Evolutionary conservation across 2,113 vertebrate species (phyloP).

Genomic region (Sebastes fasciatus): DNA sequence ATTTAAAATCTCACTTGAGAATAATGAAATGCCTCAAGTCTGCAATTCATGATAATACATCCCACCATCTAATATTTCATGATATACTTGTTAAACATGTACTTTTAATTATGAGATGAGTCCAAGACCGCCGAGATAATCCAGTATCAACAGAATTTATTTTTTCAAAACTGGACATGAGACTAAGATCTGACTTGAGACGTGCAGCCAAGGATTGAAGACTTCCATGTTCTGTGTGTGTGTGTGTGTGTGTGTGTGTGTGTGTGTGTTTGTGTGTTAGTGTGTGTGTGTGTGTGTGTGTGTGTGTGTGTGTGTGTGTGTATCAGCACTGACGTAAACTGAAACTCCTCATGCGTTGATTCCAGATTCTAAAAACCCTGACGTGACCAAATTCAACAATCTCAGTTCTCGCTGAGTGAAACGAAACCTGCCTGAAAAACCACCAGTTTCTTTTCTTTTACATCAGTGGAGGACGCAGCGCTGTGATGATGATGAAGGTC

Average conservation of each 20-base stretch:
- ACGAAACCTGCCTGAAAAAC: constrained; percentile 4
- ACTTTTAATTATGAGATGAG: not conserved
- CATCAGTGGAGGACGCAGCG: too few species aligned
- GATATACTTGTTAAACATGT: not conserved
- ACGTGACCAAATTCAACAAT: not conserved
- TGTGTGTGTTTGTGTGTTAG: not conserved
- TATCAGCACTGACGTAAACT: not conserved
- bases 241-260: not conserved
- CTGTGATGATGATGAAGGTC: not conserved
- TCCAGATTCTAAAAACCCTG: not conserved
- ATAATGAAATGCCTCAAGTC: not conserved
- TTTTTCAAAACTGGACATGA: too few species aligned
- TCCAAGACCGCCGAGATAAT: not conserved
- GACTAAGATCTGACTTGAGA: too few species aligned
- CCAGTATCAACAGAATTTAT: not conserved
- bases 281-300: not conserved
- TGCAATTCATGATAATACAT: not conserved
- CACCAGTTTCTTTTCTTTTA: not conserved
- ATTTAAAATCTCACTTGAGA: too few species aligned
- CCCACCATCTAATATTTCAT: not conserved
- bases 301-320: not conserved
- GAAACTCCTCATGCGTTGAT: constrained; percentile 2
- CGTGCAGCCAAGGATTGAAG: not conserved
- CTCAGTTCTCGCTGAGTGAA: not conserved
- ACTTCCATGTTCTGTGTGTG: not conserved